Evolutionary conservation across 2,797 vertebrate genomes (phyloP).

Genomic region (Acanthurus leucopareius): DNA sequence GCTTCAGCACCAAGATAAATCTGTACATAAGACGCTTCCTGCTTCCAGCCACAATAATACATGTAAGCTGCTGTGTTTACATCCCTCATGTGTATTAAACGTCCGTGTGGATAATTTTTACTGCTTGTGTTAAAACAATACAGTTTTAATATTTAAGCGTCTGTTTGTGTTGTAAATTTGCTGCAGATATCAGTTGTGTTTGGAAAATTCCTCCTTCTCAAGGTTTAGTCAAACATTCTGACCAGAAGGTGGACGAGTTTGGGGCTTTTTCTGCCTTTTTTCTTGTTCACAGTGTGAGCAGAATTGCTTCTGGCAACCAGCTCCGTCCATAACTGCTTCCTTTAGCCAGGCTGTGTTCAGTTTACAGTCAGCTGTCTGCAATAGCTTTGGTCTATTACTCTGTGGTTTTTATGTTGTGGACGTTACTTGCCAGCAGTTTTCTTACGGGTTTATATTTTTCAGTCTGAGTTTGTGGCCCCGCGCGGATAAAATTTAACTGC

Average conservation of each 20-base stretch:
- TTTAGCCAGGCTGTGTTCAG: slow-evolving; percentile 10
- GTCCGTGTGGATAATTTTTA: slow-evolving; percentile 47
- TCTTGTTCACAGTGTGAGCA: slow-evolving; percentile 20
- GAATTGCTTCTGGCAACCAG: slow-evolving; percentile 31
- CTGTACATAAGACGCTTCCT: slow-evolving; percentile 26
- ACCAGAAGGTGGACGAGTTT: slow-evolving; percentile 18
- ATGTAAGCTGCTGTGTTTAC: slow-evolving; percentile 25
- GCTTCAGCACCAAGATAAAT: slow-evolving; percentile 16
- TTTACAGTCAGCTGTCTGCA: slow-evolving; percentile 1
- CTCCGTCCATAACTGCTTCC: slow-evolving; percentile 15
- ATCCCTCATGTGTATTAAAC: slow-evolving; percentile 11
- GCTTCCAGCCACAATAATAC: background rate
- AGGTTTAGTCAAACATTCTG: slow-evolving; percentile 11
- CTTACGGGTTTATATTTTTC: slow-evolving; percentile 16
- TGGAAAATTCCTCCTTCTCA: background rate
- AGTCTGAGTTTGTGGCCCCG: background rate
- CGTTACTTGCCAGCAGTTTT: slow-evolving; percentile 14
- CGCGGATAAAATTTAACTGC: background rate
- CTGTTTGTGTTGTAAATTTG: slow-evolving; percentile 35
- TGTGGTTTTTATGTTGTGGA: background rate
- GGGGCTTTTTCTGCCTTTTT: background rate
- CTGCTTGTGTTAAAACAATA: slow-evolving; percentile 12
- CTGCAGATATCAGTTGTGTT: slow-evolving; percentile 21
- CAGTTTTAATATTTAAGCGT: slow-evolving; percentile 25
- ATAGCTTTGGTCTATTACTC: background rate